Base-by-base conservation (phyloP, 2,888 invertebrate genomes). In the Drosophila anomalata region DNA sequence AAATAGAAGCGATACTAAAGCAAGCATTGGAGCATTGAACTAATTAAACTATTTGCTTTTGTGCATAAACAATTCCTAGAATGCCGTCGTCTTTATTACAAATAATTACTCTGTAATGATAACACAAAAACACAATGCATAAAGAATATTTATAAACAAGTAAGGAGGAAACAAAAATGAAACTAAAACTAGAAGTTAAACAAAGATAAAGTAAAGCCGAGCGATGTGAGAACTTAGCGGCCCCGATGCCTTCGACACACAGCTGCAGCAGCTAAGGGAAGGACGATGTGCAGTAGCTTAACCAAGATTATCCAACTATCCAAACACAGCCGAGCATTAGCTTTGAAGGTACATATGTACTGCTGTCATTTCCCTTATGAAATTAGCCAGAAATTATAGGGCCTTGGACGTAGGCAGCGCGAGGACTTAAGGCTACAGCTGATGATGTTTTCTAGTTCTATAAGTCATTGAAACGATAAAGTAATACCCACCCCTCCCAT, bases 21-120 rank as follows among this genome's bases (percentile, higher is more conserved):
- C 58, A 50, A 54, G 69, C 71, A 86, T 80, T 75, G 59, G 52
- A 54, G 70, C 68, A 71, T 63, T 52, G 52, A 73, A 75, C 63
- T 72, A 67, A 80, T 66, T 42, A 42, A 76, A 80, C 75, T 72
- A 76, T 58, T 75, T 82, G 83, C 83, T 85, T 80, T 76, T 73
- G 60, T 86, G 83, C 73, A 75, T 74, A 73, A 75, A 75, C 58
- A 83, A 86, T 86, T 84, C 88, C 87, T 84, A 84, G 73, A 86
- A 88, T 86, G 88, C 87, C 78, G 84, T 86, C 88, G 87, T 84
- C 84, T 81, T 83, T 83, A 87, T 77, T 75, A 86, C 73, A 67
- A 73, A 69, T 51, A 78, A 80, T 68, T 69, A 78, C 41, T 44
- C 44, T 75, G 63, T 73, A 86, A 83, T 73, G 47, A 79, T 67